phyloP scores from a whole-genome alignment of 2,797 vertebrate species.

The Tragopan temminckii region DNA sequence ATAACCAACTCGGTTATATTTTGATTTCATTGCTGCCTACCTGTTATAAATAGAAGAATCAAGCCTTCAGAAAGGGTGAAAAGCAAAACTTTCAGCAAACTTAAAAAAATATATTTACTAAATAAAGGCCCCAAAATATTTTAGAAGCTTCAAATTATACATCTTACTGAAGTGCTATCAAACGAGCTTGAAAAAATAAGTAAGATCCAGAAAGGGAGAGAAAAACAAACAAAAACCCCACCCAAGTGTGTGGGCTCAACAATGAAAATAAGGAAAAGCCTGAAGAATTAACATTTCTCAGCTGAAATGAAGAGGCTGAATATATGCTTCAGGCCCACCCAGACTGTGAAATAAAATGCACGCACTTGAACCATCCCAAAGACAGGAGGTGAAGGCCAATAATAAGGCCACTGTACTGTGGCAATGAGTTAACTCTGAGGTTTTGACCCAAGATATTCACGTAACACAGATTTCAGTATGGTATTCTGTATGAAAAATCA shows the following conservation, averaged over 20 bases:
- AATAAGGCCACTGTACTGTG: not conserved
- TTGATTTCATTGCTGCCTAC: constrained; percentile 12
- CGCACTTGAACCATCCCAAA: not conserved
- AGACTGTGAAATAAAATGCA: not conserved
- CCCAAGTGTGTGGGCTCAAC: not conserved
- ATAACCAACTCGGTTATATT: constrained; percentile 31
- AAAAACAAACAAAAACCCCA: not conserved
- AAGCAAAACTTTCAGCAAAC: not conserved
- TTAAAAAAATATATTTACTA: not conserved
- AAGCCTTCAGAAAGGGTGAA: not conserved
- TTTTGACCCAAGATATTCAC: not conserved
- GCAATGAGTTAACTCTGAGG: not conserved
- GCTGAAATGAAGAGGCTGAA: not conserved
- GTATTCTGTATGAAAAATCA: not conserved
- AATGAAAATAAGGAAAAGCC: not conserved
- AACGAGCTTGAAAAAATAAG: not conserved
- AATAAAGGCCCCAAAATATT: not conserved
- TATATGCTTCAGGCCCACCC: not conserved
- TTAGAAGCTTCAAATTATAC: not conserved
- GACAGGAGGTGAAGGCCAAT: not conserved
- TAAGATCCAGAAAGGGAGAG: not conserved
- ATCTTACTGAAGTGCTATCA: not conserved
- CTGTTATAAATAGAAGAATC: constrained; percentile 7
- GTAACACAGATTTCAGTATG: not conserved
- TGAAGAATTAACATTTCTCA: constrained; percentile 13